Evolutionary conservation across 2,888 invertebrate species (phyloP).

Genomic region (Caenorhabditis drosophilae): DNA sequence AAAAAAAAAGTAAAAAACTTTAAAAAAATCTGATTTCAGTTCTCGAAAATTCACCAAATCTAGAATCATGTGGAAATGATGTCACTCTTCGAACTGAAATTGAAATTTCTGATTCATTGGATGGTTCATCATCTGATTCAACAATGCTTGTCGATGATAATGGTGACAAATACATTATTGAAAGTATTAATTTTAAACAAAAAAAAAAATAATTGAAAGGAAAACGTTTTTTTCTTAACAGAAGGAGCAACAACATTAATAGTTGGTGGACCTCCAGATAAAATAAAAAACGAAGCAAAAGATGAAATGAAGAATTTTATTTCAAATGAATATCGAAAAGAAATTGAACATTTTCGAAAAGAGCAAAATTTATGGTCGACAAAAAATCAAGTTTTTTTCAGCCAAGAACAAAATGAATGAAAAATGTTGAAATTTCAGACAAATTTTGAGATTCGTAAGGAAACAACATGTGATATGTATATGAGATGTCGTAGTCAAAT

Average conservation of each 20-base stretch:
- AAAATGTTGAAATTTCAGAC: too few species aligned
- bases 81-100: too few species aligned
- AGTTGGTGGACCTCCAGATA: constrained; percentile 21
- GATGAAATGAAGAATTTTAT: constrained; percentile 24
- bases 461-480: constrained; percentile 54
- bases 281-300: background rate
- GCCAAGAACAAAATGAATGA: too few species aligned
- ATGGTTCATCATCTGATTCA: constrained; percentile 14
- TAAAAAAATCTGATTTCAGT: too few species aligned
- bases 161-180: constrained; percentile 42
- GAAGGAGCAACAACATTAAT: constrained; percentile 45
- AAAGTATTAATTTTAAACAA: constrained; percentile 13
- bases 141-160: constrained; percentile 41
- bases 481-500: constrained; percentile 56
- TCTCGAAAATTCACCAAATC: constrained; percentile 6
- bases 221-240: constrained; percentile 8
- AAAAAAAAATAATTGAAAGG: constrained; percentile 1
- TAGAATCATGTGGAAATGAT: constrained; percentile 23
- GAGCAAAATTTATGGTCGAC: constrained; percentile 32
- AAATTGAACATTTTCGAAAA: constrained; percentile 46
- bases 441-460: constrained; percentile 29
- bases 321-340: constrained; percentile 44
- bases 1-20: too few species aligned
- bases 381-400: too few species aligned
- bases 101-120: constrained; percentile 20